phyloP scores from a whole-genome alignment of 2,797 vertebrate species.

The Sitta carolinensis region DNA sequence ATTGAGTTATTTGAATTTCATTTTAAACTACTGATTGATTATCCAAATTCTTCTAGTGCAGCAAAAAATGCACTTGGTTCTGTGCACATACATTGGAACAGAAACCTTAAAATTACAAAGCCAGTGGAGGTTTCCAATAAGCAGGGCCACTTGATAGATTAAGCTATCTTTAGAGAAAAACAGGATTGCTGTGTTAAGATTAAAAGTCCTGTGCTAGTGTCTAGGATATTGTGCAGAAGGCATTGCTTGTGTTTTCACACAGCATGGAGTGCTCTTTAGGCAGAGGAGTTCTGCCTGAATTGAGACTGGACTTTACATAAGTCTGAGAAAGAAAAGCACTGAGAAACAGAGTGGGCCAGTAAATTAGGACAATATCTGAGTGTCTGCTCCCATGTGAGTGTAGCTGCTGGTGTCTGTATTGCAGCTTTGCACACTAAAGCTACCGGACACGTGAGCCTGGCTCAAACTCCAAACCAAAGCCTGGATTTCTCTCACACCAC shows the following conservation, averaged over 20 bases:
- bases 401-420: not conserved
- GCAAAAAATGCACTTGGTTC: not conserved
- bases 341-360: not conserved
- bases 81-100: not conserved
- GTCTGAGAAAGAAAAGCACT: not conserved
- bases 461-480: not conserved
- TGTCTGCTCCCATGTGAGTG: rapidly evolving
- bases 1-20: not conserved
- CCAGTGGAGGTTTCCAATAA: not conserved
- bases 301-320: not conserved
- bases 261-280: not conserved
- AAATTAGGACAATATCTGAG: not conserved
- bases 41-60: not conserved
- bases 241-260: not conserved
- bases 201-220: not conserved
- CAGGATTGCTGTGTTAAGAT: not conserved
- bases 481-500: not conserved
- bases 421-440: not conserved
- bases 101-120: not conserved
- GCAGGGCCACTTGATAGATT: not conserved
- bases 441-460: not conserved
- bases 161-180: not conserved
- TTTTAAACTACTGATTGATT: not conserved
- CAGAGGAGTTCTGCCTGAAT: not conserved
- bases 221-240: not conserved